phyloP scores from a whole-genome alignment of 1,140 invertebrate genomes.

The Brachionus rubens region DNA sequence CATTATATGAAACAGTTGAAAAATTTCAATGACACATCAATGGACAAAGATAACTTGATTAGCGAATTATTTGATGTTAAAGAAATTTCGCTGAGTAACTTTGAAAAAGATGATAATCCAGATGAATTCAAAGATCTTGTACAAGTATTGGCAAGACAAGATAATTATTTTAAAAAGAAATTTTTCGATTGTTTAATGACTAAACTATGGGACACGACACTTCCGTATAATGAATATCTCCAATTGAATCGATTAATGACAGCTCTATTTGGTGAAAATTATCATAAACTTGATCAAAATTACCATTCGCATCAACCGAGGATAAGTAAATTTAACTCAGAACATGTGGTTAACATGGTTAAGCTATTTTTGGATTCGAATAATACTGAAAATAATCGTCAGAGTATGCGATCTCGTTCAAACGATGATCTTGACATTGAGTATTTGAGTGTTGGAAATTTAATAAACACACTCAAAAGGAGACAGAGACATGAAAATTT shows the following conservation, averaged over 20 bases:
- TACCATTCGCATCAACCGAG: neutral
- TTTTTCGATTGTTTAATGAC: slow-evolving; percentile 46
- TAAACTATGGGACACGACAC: slow-evolving; percentile 36
- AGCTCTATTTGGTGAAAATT: slow-evolving; percentile 34
- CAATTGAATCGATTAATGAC: slow-evolving; percentile 39
- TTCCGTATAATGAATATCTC: slow-evolving; percentile 41
- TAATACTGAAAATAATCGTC: neutral
- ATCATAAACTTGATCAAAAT: slow-evolving; percentile 26
- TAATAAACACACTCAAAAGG: slow-evolving; percentile 8
- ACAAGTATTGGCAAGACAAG: slow-evolving; percentile 20
- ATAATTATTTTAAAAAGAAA: slow-evolving; percentile 28
- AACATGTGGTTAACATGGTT: slow-evolving; percentile 14
- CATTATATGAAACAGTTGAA: slow-evolving; percentile 11
- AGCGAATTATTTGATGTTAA: neutral
- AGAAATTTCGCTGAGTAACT: neutral
- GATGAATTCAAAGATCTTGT: slow-evolving; percentile 43
- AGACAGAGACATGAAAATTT: neutral
- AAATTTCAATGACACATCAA: neutral
- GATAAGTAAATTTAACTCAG: neutral
- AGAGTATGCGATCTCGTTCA: too few species aligned
- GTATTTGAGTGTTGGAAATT: slow-evolving; percentile 2
- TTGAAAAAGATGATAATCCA: neutral
- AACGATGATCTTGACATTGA: slow-evolving; percentile 2
- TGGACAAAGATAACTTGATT: neutral
- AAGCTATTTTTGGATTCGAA: slow-evolving; percentile 25